Evolutionary conservation across 2,113 vertebrate genomes (phyloP).

Genomic region (Rutilus rutilus): DNA sequence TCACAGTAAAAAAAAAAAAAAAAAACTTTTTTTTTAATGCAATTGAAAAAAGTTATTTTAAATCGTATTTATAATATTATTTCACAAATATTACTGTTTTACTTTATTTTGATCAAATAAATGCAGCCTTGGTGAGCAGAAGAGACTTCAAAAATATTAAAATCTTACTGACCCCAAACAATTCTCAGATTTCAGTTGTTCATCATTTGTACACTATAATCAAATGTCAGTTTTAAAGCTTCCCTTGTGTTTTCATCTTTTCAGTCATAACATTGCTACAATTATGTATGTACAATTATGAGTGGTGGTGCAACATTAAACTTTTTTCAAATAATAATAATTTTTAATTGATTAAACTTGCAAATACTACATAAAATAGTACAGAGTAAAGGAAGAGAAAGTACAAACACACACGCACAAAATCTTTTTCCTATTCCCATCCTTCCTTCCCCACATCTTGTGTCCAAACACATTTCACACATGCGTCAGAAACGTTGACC

Average conservation of each 20-base stretch:
- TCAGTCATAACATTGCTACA: not conserved
- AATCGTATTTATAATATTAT: too few species aligned
- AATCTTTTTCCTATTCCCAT: not conserved
- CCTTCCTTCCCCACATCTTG: not conserved
- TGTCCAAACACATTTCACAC: conserved; percentile 51
- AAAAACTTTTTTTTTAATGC: too few species aligned
- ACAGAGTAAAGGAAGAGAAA: not conserved
- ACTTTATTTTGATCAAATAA: too few species aligned
- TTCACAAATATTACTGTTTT: too few species aligned
- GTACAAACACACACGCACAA: not conserved
- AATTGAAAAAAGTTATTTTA: too few species aligned
- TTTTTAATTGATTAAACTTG: not conserved
- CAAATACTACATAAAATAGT: not conserved
- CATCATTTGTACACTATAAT: not conserved
- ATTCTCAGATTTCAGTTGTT: not conserved
- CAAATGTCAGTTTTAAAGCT: not conserved
- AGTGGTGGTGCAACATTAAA: not conserved
- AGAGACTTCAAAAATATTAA: not conserved
- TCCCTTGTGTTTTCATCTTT: not conserved
- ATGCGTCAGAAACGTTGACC: conserved; percentile 67
- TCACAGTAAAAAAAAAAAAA: too few species aligned
- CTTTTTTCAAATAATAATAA: not conserved
- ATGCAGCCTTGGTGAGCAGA: too few species aligned
- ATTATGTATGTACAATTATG: not conserved
- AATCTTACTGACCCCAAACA: not conserved